A percentile compares a stretch with the other conserved stretches of the same genome.
Conservation (phyloP, 1,140 invertebrate species). For the Drosophila kikkawai region DNA sequence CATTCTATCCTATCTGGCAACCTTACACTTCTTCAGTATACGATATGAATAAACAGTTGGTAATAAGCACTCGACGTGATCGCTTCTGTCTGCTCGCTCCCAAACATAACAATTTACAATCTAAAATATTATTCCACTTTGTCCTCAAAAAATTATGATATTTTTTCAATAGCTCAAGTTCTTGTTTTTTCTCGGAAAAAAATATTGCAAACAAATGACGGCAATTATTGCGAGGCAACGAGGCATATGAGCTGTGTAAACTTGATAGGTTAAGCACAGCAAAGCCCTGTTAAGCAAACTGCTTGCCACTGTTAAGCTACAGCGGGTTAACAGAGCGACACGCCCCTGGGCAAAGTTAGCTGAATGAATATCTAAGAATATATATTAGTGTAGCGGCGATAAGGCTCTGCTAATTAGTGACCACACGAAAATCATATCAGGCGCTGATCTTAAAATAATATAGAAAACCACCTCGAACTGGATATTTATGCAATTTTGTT, state of each 20-base stretch:
- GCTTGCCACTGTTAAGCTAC: conserved; percentile 27
- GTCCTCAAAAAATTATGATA: not conserved
- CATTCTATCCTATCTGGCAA: no score
- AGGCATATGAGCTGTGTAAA: conserved; percentile 27
- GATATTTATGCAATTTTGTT: conserved; percentile 38
- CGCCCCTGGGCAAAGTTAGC: not conserved
- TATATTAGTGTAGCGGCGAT: not conserved
- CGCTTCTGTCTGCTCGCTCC: no score
- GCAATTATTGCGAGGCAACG: conserved; percentile 23
- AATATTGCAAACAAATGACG: conserved; percentile 34
- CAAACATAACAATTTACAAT: no score
- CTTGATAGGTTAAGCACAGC: conserved; percentile 4
- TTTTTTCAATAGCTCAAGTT: conserved; percentile 12
- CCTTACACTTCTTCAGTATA: no score
- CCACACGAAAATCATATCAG: conserved; percentile 28
- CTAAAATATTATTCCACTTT: not conserved
- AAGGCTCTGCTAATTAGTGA: conserved; percentile 24
- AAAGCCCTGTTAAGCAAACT: conserved; percentile 33
- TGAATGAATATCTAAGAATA: not conserved
- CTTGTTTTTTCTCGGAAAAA: conserved; percentile 1
- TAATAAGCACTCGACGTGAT: no score
- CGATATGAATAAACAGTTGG: no score
- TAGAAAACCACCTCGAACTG: conserved; percentile 20
- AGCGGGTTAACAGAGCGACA: not conserved
- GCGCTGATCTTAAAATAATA: conserved; percentile 15